Evolutionary conservation across 2,888 invertebrate species (phyloP).

Genomic region (Sabatieria punctata): DNA sequence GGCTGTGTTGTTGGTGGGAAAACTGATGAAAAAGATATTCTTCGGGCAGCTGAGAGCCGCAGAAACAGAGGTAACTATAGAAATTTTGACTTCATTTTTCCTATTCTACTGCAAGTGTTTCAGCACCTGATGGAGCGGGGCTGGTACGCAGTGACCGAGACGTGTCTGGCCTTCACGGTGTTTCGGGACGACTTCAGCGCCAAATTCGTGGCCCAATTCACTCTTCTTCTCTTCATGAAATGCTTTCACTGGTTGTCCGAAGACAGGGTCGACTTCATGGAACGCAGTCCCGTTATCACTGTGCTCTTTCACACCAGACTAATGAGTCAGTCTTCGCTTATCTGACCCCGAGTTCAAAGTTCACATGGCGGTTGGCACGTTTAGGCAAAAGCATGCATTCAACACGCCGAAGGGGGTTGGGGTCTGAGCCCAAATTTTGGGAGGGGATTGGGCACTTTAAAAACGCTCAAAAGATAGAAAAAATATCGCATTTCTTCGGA

Average conservation of each 20-base stretch:
- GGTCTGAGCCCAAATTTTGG: too few species aligned
- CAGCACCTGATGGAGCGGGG: slow-evolving; percentile 91
- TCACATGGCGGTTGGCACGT: background rate
- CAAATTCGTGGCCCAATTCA: slow-evolving; percentile 91
- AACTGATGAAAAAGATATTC: slow-evolving; percentile 70
- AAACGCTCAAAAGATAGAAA: too few species aligned
- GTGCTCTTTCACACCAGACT: slow-evolving; percentile 83
- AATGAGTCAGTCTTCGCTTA: slow-evolving; percentile 47
- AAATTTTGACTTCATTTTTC: background rate
- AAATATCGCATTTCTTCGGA: too few species aligned
- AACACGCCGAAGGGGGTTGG: too few species aligned
- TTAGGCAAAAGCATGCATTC: background rate
- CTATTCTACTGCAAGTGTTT: slow-evolving; percentile 33
- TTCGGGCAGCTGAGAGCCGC: slow-evolving; percentile 26
- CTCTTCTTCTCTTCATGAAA: slow-evolving; percentile 81
- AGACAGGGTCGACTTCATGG: slow-evolving; percentile 98
- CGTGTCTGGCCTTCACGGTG: slow-evolving; percentile 94
- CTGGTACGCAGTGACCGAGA: slow-evolving; percentile 99
- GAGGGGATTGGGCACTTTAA: too few species aligned
- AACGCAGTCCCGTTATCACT: slow-evolving; percentile 89
- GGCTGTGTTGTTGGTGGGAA: slow-evolving; percentile 74
- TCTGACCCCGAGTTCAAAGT: too few species aligned
- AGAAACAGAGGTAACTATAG: slow-evolving; percentile 39
- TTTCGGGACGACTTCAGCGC: slow-evolving; percentile 81
- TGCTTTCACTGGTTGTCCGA: slow-evolving; percentile 99